phyloP scores from a whole-genome alignment of 2,113 vertebrate species.

The Dasyurus viverrinus region DNA sequence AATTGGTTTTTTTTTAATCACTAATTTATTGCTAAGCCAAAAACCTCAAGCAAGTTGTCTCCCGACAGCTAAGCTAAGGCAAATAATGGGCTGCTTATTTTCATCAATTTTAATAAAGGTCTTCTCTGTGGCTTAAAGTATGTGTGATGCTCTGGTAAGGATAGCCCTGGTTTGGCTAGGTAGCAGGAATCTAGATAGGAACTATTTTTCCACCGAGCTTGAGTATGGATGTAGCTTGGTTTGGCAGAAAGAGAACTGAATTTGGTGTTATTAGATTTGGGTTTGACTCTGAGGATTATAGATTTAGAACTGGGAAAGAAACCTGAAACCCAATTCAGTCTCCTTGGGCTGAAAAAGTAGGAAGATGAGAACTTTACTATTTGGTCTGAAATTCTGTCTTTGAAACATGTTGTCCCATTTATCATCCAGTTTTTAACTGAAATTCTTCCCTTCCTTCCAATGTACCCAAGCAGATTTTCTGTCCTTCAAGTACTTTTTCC shows the following conservation, averaged over 20 bases:
- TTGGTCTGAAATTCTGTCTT: neutral
- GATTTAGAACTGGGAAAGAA: neutral
- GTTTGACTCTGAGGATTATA: neutral
- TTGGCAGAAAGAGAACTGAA: neutral
- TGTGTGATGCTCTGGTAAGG: neutral
- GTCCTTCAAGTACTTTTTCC: neutral
- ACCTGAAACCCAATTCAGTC: neutral
- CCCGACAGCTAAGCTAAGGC: conserved; percentile 61
- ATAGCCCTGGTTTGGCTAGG: neutral
- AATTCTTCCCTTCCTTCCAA: neutral
- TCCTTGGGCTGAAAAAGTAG: neutral
- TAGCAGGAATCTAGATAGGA: neutral
- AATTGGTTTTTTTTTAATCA: conserved; percentile 47
- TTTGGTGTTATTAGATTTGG: neutral
- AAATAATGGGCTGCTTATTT: conserved; percentile 41
- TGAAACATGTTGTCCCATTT: neutral
- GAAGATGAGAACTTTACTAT: neutral
- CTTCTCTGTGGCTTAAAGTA: conserved; percentile 51
- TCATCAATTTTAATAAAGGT: conserved; percentile 54
- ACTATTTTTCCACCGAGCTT: neutral
- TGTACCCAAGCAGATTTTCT: neutral
- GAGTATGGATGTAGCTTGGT: neutral
- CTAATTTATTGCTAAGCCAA: conserved; percentile 66
- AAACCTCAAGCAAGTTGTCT: conserved; percentile 57
- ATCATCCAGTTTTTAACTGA: neutral